Evolutionary conservation across 2,888 invertebrate species (phyloP), one percentile per base, ranked within the genome.

Genomic region (Cephonodes hylas): DNA sequence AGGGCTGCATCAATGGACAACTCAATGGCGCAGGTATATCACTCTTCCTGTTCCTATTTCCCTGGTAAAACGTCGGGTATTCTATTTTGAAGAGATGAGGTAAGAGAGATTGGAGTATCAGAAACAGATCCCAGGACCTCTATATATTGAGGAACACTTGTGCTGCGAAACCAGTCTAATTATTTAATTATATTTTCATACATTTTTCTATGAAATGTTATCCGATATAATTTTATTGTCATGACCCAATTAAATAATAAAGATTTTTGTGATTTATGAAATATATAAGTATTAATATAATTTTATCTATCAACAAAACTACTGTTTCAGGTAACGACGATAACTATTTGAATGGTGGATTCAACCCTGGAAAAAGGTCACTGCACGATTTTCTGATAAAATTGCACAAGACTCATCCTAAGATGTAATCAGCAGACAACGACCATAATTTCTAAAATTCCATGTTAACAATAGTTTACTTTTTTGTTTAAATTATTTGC

Each of bases 1-100:
- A 93, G n/a, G 93, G 93, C 0, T 93, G 93, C 66, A 79, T 85
- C 59, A 93, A 93, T 69, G 93, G 91, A 7, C 89, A 89, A 65
- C 74, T 93, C 0, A 75, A 83, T 4, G 93, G 93, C 8, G 83
- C 93, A 58, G 93, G 93, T 85, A 74, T 72, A 66, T 46, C 15
- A 13, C 25, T n/a, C 10, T 22, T 27, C 8, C 8, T 25, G 7
- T 5, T 25, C 13, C 13, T n/a, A 23, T 23, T 23, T 46, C 5
- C 38, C 38, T 10, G 38, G n/a, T 3, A 38, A n/a, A 38, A 38
- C 8, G 3, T 10, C 38, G 31, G 31, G 31, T 4, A 38, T 5
- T 38, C 4, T 10, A 13, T 38, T n/a, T n/a, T 38, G n/a, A n/a
- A 38, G n/a, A 38, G n/a, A 38, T 38, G n/a, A 38, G n/a, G n/a